Evolutionary conservation across 2,888 invertebrate genomes (phyloP).

Genomic region (Diachrysia chrysitis): DNA sequence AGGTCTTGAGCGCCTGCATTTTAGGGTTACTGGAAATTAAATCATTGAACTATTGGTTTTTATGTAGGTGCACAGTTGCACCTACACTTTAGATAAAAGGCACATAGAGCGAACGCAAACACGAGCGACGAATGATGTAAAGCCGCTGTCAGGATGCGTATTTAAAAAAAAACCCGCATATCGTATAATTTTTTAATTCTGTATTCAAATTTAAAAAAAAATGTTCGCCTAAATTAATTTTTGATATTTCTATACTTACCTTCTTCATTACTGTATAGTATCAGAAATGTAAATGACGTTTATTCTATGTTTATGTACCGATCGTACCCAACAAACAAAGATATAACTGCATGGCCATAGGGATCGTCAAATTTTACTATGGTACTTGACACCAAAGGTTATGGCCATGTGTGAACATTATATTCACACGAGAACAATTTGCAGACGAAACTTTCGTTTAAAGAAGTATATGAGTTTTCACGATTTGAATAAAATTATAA

Average conservation of each 20-base stretch:
- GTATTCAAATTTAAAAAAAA: no score
- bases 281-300: no score
- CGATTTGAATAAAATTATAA: no score
- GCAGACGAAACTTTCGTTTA: constrained; percentile 14
- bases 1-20: background rate
- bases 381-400: constrained; percentile 31
- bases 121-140: no score
- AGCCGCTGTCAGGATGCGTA: no score
- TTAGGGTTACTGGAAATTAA: background rate
- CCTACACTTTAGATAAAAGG: background rate
- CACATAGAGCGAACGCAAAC: no score
- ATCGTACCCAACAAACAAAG: background rate
- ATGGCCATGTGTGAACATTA: constrained; percentile 28
- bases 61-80: background rate
- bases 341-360: background rate
- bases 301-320: no score
- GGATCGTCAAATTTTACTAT: constrained; percentile 40
- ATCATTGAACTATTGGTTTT: background rate
- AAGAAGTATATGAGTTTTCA: constrained; percentile 21
- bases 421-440: constrained; percentile 36
- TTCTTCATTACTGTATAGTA: no score
- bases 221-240: no score
- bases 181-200: no score
- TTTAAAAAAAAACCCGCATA: no score
- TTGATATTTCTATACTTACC: no score